phyloP scores from a whole-genome alignment of 2,797 vertebrate genomes.

The Varecia variegata region DNA sequence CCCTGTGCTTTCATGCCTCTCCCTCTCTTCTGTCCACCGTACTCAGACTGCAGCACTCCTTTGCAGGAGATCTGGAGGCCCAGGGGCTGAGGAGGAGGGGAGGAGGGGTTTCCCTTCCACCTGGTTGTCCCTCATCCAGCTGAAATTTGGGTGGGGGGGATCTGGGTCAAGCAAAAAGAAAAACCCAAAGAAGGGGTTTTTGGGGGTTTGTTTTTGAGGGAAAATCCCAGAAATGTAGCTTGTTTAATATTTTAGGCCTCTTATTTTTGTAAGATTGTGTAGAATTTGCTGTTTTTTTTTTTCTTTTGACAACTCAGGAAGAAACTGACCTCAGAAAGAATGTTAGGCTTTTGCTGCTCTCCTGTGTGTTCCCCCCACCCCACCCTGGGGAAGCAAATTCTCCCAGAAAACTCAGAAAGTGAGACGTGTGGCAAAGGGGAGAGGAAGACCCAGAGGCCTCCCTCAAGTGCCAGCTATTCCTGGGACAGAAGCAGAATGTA shows the following conservation, averaged over 20 bases:
- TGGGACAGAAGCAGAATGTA: conserved; percentile 98
- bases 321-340: conserved; percentile 91
- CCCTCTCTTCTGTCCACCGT: neutral
- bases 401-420: conserved; percentile 29
- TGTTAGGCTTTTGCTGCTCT: conserved; percentile 76
- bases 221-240: conserved; percentile 79
- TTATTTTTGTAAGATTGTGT: conserved; percentile 87
- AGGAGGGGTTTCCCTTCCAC: neutral
- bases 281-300: conserved; percentile 78
- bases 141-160: neutral
- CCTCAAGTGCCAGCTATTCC: conserved; percentile 75
- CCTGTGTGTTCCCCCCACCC: neutral
- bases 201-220: conserved; percentile 45
- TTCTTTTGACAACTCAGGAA: conserved; percentile 86
- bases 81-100: neutral
- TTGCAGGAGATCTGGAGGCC: conserved; percentile 44
- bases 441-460: conserved; percentile 84
- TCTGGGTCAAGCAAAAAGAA: neutral
- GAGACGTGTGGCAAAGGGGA: neutral
- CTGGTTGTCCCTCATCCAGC: neutral
- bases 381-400: neutral
- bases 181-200: conserved; percentile 54
- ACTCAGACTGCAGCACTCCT: neutral
- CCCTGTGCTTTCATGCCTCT: neutral
- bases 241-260: conserved; percentile 82